Base-by-base conservation (phyloP, 2,797 vertebrate genomes). In the Coranthus polyacanthus region DNA sequence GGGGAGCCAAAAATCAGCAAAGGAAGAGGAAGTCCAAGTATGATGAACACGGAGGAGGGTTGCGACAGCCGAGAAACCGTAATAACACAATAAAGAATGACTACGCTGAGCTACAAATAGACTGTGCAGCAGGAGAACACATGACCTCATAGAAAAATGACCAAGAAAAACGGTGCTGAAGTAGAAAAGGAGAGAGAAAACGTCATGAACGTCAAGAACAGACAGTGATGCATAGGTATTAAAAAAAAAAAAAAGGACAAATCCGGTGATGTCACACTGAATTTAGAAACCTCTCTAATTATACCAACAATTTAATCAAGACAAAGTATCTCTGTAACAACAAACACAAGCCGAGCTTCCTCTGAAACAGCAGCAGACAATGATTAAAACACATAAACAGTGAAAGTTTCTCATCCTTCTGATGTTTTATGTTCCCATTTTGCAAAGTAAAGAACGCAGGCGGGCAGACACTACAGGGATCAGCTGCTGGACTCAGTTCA, bases 401-500 rank as follows among this genome's bases (percentile, higher is more conserved):
- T 26, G 24, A 26, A 3, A 26, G 24, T 6, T 26, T 6, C 24
- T 26, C 3, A 26, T 26, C 24, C 24, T 26, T 6, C 3, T 26
- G 22, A 17, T 13, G 38, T 17, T 41, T 2, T n/a, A 17, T 13
- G 38, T 17, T 41, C 1, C n/a, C 21, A 17, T 26, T 24, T 41
- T 17, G 5, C 93, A 94, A 72, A 93, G 94, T 76, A 95, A 94
- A 73, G 24, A 6, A 26, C 6, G 43, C 93, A 88, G 94, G 92
- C 15, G 90, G 93, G 62, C 90, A 89, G 72, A 34, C 41, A n/a
- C n/a, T n/a, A n/a, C 0, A 92, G 95, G 44, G 95, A 96, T 88
- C 94, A 95, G 81, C 91, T 96, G 11, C 79, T 96, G 82, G 94
- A 93, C 0, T 94, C 94, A 65, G 96, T 96, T 72, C 93, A 95